These are phyloP conservation scores for Sandelia bainsii DNA, from an alignment of 2,797 vertebrate genomes.

Conservation along the genomic window DNA sequence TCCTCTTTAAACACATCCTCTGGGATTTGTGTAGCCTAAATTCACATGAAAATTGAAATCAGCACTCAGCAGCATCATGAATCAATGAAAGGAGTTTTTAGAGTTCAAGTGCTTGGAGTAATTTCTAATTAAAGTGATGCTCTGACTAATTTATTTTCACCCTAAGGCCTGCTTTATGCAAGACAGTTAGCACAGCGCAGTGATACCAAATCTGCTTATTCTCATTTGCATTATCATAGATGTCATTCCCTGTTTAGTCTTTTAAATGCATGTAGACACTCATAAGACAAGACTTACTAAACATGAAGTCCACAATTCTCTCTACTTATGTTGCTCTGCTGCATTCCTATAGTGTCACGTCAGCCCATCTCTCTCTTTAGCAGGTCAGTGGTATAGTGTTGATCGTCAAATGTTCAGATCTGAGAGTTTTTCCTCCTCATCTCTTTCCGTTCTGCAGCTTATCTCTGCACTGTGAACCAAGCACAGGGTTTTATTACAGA, in stretches of 20 bases:
- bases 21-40: constrained; percentile 43
- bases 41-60: constrained; percentile 54
- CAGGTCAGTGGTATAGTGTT: background rate
- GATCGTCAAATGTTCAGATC: constrained; percentile 46
- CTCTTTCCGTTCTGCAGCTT: constrained; percentile 54
- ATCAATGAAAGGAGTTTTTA: constrained; percentile 61
- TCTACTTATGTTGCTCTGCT: background rate
- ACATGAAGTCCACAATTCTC: background rate
- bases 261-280: constrained; percentile 1
- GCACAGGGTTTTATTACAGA: constrained; percentile 53
- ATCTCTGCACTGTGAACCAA: constrained; percentile 61
- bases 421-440: constrained; percentile 49
- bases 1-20: constrained; percentile 53
- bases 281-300: background rate
- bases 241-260: constrained; percentile 21
- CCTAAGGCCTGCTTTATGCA: constrained; percentile 48
- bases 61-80: constrained; percentile 37
- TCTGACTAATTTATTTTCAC: constrained; percentile 61
- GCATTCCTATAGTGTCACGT: constrained; percentile 26
- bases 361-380: constrained; percentile 12
- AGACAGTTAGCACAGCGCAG: constrained; percentile 17
- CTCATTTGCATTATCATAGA: constrained; percentile 32
- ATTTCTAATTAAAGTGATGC: constrained; percentile 72
- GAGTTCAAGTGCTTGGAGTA: constrained; percentile 53
- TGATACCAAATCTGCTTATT: constrained; percentile 37